Evolutionary conservation across 2,797 vertebrate species (phyloP).

Genomic region (Cryptoblepharus egeriae): DNA sequence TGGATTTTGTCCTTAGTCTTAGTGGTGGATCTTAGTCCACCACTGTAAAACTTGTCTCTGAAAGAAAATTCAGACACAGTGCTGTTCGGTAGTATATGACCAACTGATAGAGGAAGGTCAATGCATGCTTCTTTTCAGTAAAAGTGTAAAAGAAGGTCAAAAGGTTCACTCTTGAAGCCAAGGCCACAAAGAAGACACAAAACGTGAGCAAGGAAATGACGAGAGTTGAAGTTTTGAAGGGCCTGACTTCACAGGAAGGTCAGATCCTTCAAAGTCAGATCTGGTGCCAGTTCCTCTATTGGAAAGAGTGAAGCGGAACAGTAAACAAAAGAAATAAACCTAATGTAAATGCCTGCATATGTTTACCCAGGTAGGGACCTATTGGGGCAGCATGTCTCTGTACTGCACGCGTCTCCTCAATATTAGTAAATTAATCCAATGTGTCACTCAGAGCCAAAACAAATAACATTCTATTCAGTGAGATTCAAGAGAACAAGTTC

Average conservation of each 20-base stretch:
- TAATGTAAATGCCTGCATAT: constrained; percentile 21
- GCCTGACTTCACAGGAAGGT: neutral
- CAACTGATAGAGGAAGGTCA: neutral
- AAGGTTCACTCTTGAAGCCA: no score
- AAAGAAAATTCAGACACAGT: neutral
- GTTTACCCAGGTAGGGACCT: constrained; percentile 23
- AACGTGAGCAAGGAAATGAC: neutral
- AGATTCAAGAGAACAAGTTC: constrained; percentile 6
- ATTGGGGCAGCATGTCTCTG: constrained; percentile 4
- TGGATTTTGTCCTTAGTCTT: no score
- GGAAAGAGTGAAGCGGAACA: constrained; percentile 34
- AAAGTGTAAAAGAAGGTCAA: neutral
- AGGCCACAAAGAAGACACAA: neutral
- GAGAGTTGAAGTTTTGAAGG: constrained; percentile 1
- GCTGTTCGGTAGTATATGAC: neutral
- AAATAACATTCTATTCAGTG: constrained; percentile 10
- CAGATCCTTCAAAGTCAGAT: constrained; percentile 2
- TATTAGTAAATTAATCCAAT: constrained; percentile 12
- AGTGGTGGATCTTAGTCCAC: neutral
- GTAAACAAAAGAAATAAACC: constrained; percentile 49
- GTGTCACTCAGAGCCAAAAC: constrained; percentile 2
- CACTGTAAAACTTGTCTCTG: neutral
- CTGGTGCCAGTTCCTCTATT: constrained; percentile 10
- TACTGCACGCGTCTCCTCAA: constrained; percentile 9
- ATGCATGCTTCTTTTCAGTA: neutral